A percentile compares a stretch with the other conserved stretches of the same genome.
phyloP scores from a whole-genome alignment of 2,113 vertebrate genomes.

The Salminus brasiliensis region DNA sequence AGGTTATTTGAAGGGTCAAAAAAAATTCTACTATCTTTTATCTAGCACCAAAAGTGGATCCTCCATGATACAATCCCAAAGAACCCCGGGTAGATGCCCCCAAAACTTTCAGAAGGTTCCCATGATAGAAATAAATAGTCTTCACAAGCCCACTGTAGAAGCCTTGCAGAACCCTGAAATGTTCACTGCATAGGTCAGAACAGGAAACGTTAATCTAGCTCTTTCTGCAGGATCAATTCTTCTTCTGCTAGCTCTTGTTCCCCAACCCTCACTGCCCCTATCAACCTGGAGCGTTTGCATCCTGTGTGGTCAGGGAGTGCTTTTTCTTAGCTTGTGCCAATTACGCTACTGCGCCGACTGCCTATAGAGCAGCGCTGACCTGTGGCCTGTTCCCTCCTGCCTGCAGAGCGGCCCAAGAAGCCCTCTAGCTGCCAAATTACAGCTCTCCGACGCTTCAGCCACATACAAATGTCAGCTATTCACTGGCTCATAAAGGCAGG shows the following conservation, averaged over 20 bases:
- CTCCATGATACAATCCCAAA: no score
- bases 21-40: no score
- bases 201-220: not conserved
- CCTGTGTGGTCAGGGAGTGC: not conserved
- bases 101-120: no score
- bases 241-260: not conserved
- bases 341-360: slow-evolving; percentile 47
- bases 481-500: slow-evolving; percentile 62
- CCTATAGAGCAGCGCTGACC: slow-evolving; percentile 49
- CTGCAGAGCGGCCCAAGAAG: slow-evolving; percentile 41
- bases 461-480: slow-evolving; percentile 73
- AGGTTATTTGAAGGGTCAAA: no score
- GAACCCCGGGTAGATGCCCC: no score
- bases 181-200: not conserved
- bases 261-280: not conserved
- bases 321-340: slow-evolving; percentile 54
- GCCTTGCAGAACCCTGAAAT: not conserved
- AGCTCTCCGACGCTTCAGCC: slow-evolving; percentile 60
- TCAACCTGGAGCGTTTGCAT: not conserved
- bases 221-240: not conserved
- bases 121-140: no score
- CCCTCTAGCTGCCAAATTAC: slow-evolving; percentile 63
- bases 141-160: not conserved
- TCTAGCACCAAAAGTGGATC: no score
- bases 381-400: slow-evolving; percentile 32